Evolutionary conservation across 2,888 invertebrate genomes (phyloP).

Genomic region (Glaucopsyche alexis): DNA sequence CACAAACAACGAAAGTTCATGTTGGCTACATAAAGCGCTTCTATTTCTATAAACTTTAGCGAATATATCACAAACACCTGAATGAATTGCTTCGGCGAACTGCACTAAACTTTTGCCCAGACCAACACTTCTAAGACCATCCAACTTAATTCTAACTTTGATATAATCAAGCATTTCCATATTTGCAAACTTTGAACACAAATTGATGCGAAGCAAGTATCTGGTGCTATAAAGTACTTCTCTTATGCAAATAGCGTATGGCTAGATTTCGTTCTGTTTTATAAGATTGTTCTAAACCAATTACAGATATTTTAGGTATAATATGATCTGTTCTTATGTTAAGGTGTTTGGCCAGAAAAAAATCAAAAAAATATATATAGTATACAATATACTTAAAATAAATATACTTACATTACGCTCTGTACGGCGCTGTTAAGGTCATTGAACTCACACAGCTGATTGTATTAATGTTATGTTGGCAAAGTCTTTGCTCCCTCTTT

Average conservation of each 20-base stretch:
- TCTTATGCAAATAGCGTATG: background rate
- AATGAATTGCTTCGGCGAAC: slow-evolving; percentile 23
- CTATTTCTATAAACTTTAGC: background rate
- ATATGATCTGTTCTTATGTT: too few relatives aligned
- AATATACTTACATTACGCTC: too few relatives aligned
- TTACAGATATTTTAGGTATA: too few relatives aligned
- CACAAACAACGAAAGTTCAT: background rate
- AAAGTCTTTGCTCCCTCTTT: too few relatives aligned
- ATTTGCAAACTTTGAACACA: slow-evolving; percentile 23
- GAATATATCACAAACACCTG: slow-evolving; percentile 20
- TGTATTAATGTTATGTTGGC: too few relatives aligned
- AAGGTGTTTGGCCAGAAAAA: too few relatives aligned
- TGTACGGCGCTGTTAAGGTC: too few relatives aligned
- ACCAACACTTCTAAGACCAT: slow-evolving; percentile 14
- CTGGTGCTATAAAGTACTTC: background rate
- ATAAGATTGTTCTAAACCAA: too few relatives aligned
- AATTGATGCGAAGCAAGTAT: slow-evolving; percentile 18
- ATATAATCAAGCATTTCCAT: slow-evolving; percentile 31
- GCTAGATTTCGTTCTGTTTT: too few relatives aligned
- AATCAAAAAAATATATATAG: too few relatives aligned
- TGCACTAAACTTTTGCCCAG: slow-evolving; percentile 19
- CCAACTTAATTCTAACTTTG: slow-evolving; percentile 24
- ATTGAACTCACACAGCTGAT: too few relatives aligned
- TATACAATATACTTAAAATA: too few relatives aligned
- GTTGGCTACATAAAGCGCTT: background rate